A percentile compares a stretch with the other conserved stretches of the same genome.
Conservation (phyloP, 2,113 vertebrate genomes). For the Mustelus asterias region DNA sequence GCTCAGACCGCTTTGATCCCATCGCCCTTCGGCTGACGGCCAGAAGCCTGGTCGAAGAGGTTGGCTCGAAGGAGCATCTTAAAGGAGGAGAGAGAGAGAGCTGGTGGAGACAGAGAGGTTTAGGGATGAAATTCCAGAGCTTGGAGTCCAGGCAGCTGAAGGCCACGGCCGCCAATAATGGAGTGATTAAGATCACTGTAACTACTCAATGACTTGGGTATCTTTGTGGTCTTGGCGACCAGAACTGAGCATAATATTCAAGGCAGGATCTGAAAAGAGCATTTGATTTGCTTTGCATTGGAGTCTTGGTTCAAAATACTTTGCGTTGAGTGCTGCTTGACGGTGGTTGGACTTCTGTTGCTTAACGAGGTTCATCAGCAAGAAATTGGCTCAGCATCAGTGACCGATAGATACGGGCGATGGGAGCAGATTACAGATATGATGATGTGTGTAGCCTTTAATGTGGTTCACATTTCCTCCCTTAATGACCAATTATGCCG, state of each 20-base stretch:
- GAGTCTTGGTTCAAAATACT: not conserved
- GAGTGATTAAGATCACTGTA: not conserved
- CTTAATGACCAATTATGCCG: slow-evolving; percentile 6
- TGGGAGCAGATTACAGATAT: not conserved
- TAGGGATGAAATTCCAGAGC: not conserved
- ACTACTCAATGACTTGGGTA: not conserved
- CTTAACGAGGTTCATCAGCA: not conserved
- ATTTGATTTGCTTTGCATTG: not conserved
- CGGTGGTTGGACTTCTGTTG: not conserved
- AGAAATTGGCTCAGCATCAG: not conserved
- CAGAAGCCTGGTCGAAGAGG: no score
- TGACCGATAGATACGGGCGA: not conserved
- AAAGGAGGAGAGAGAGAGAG: not conserved
- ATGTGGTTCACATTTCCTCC: not conserved
- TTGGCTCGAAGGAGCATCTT: not conserved
- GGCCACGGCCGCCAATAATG: no score
- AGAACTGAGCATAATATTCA: not conserved
- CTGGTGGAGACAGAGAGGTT: not conserved
- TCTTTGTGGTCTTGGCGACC: not conserved
- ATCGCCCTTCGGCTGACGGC: not conserved
- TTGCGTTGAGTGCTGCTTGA: not conserved
- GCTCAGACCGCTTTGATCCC: not conserved
- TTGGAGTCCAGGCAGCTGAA: not conserved
- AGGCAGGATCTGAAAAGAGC: not conserved
- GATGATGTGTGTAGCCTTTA: not conserved